A percentile compares a stretch with the other conserved stretches of the same genome.
Evolutionary conservation across 2,113 vertebrate species (phyloP).

Genomic region (Campylorhamphus procurvoides): DNA sequence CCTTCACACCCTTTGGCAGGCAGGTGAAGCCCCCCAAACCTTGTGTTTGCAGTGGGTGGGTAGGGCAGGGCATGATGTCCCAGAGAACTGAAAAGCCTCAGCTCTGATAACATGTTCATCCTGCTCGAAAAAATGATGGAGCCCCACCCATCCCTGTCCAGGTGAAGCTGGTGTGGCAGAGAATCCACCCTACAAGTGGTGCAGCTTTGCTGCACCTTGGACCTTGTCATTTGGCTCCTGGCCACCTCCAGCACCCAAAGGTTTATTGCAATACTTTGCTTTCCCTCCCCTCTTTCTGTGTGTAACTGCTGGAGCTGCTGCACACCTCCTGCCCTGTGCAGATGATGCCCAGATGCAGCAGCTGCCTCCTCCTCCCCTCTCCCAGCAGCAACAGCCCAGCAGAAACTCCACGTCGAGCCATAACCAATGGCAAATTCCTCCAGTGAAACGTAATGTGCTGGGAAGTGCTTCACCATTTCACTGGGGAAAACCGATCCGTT

Average conservation of each 20-base stretch:
- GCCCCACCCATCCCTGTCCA: neutral
- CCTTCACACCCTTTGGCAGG: neutral
- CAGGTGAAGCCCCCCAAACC: neutral
- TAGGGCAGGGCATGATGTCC: neutral
- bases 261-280: neutral
- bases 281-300: rapidly evolving
- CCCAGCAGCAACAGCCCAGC: neutral
- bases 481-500: slow-evolving; percentile 8
- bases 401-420: neutral
- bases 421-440: slow-evolving; percentile 57
- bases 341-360: rapidly evolving
- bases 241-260: neutral
- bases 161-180: neutral
- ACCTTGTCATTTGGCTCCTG: neutral
- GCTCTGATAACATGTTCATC: neutral
- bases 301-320: neutral
- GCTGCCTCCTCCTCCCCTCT: neutral
- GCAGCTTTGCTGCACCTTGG: neutral
- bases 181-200: neutral
- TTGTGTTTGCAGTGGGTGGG: neutral
- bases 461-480: slow-evolving; percentile 29
- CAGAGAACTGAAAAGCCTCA: neutral
- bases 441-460: slow-evolving; percentile 40
- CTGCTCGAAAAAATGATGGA: neutral
- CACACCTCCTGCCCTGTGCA: neutral